Percentiles rank a stretch among this genome's conserved stretches.
Conservation (phyloP, 2,797 vertebrate species). For the Aulostomus chinensis region DNA sequence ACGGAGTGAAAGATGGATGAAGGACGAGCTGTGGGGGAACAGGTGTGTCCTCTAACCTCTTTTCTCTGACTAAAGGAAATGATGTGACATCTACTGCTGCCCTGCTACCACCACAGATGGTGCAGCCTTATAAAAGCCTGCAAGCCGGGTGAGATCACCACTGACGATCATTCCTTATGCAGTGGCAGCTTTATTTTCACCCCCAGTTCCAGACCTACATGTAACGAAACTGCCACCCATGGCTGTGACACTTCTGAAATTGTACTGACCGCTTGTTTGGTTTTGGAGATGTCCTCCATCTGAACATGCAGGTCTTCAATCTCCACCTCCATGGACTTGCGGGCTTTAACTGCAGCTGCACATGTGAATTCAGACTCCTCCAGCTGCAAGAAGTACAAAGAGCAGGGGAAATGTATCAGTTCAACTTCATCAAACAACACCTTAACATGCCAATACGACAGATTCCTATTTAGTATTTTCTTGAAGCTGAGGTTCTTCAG, state of each 20-base stretch:
- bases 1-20: not conserved
- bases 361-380: conserved; percentile 98
- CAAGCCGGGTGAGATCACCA: conserved; percentile 2
- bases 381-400: conserved; percentile 80
- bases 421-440: not conserved
- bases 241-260: not conserved
- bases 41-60: conserved; percentile 44
- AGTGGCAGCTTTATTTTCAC: conserved; percentile 7
- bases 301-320: conserved; percentile 97
- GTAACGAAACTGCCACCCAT: not conserved
- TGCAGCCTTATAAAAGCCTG: conserved; percentile 12
- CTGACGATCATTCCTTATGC: not conserved
- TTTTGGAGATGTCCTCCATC: conserved; percentile 94
- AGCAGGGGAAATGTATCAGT: too few relatives aligned
- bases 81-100: conserved; percentile 16
- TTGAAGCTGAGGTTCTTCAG: too few relatives aligned
- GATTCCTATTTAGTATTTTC: too few relatives aligned
- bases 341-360: conserved; percentile 91
- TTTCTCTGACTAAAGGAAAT: conserved; percentile 32
- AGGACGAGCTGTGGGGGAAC: conserved; percentile 19
- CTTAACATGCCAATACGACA: not conserved
- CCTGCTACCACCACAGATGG: conserved; percentile 44
- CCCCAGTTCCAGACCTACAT: not conserved
- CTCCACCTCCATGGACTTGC: conserved; percentile 97
- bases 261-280: conserved; percentile 88